phyloP scores from a whole-genome alignment of 2,888 invertebrate species.

The Pimpla rufipes region DNA sequence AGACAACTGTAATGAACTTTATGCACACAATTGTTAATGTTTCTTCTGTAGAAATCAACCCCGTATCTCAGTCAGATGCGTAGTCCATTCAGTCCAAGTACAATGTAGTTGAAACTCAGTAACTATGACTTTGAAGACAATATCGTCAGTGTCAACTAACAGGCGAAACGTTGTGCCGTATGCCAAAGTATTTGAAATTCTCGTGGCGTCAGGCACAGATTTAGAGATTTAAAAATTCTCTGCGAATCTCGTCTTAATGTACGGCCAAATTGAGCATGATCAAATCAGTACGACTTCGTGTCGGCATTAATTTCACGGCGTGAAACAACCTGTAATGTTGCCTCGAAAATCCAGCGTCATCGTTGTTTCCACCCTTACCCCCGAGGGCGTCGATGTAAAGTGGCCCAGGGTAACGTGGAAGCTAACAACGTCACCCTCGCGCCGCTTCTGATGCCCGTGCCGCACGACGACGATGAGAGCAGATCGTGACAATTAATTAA shows the following conservation, averaged over 20 bases:
- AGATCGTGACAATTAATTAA: constrained; percentile 71
- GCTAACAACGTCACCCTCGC: constrained; percentile 30
- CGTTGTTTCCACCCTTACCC: neutral
- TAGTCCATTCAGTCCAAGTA: neutral
- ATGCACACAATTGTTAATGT: neutral
- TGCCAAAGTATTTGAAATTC: neutral
- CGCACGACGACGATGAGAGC: constrained; percentile 32
- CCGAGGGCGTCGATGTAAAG: constrained; percentile 30
- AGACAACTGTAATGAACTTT: neutral
- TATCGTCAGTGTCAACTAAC: neutral
- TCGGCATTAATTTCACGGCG: constrained; percentile 16
- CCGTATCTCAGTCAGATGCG: neutral
- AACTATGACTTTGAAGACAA: neutral
- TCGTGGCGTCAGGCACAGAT: neutral
- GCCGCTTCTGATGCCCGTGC: neutral
- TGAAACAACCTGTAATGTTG: neutral
- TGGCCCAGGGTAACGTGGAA: constrained; percentile 17
- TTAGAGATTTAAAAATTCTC: neutral
- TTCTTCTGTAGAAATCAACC: neutral
- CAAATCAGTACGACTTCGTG: neutral
- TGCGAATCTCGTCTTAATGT: neutral
- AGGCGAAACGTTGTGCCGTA: neutral
- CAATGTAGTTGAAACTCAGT: neutral
- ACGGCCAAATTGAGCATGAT: neutral
- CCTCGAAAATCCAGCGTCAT: constrained; percentile 31